Base-by-base conservation (phyloP, 2,888 invertebrate species). In the Lomographa bimaculata region DNA sequence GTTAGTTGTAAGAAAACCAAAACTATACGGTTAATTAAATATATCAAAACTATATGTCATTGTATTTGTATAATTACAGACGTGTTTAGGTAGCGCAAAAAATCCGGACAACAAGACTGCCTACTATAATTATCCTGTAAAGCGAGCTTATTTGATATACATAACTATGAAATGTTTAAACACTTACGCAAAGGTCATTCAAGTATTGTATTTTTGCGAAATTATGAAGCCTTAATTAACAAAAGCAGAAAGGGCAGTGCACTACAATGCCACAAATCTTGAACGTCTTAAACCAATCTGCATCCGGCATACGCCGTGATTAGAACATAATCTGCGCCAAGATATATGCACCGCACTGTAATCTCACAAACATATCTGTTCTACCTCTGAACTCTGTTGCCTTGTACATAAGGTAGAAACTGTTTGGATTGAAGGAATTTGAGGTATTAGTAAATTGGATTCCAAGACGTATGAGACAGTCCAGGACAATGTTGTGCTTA, bases 281-380 rank as follows among this genome's bases (percentile, higher is more conserved):
- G 23, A 6, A 35, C 29, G 35, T 30, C 35, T 21, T 30, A 29
- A 17, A 38, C 36, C 32, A 44, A 50, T 47, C 45, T 47, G 42
- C 46, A 50, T 47, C 46, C 30, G 3, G 20, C 37, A 40, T 44
- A 37, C 25, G 37, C 28, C 9, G 38, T 46, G 46, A 54, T 51
- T 51, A 54, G 42, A 51, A 41, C 51, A 45, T 50, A 42, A 46
- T 47, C 42, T 49, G 7, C 11, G 7, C 34, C 26, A 34, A 32
- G 23, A 42, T 12, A 26, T 27, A 43, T 36, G 30, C 42, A 37
- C 30, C 18, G 32, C 21, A 42, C 17, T 42, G 23, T 32, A 32
- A 42, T 36, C 35, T 37, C 10, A 14, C 17, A 11, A 9, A 36
- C 14, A 2, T 27, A 7, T 12, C 9, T 6, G 1, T 19, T 14